These are phyloP conservation scores for Crotalus viridis DNA, from an alignment of 2,113 vertebrate species.

Conservation along the genomic window DNA sequence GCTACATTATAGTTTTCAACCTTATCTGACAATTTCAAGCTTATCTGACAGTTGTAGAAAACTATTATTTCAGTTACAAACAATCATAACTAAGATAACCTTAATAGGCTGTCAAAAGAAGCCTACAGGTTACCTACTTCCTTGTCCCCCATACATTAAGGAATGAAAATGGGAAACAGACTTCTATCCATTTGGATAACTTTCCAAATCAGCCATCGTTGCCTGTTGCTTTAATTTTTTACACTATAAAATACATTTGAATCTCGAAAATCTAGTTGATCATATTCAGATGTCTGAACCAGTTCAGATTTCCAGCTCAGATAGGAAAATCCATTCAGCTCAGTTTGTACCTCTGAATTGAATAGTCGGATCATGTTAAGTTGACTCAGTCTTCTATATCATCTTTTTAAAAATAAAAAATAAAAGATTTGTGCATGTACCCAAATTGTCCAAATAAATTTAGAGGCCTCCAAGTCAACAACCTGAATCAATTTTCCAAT, in stretches of 20 bases:
- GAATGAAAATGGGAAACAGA: background rate
- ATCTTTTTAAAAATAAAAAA: background rate
- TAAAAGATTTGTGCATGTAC: background rate
- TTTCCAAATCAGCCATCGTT: background rate
- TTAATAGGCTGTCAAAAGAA: background rate
- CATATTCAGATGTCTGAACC: background rate
- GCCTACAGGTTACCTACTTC: background rate
- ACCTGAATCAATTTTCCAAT: background rate
- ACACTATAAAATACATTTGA: background rate
- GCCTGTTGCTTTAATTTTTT: background rate
- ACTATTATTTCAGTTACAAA: background rate
- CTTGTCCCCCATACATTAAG: background rate
- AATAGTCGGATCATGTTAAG: background rate
- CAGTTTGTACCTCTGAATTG: background rate
- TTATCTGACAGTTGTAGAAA: background rate
- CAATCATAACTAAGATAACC: background rate
- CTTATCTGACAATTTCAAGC: background rate
- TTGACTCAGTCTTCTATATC: background rate
- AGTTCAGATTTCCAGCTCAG: background rate
- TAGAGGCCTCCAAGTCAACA: background rate
- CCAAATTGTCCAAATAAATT: background rate
- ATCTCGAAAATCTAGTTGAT: background rate
- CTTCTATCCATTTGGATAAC: background rate
- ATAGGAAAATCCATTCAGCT: background rate
- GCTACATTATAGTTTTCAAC: background rate